Conservation (phyloP, 23 tunicate species). For the Botrylloides violaceus region DNA sequence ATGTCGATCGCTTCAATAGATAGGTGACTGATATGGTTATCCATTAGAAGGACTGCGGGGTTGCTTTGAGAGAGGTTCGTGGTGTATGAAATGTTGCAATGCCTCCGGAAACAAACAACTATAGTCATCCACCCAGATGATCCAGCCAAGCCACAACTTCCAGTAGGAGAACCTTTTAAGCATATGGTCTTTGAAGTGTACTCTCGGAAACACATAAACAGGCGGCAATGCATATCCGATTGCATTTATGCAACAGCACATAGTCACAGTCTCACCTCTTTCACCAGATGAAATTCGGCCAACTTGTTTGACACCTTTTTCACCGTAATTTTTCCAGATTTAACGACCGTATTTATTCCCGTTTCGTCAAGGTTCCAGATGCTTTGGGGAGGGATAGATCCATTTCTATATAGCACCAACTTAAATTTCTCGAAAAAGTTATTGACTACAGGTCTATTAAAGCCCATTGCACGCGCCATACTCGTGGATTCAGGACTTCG, state of each 20-base stretch:
- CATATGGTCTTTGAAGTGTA: conserved; percentile 8
- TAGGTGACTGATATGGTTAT: conserved; percentile 33
- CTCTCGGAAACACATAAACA: conserved; percentile 24
- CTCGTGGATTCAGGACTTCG: conserved; percentile 38
- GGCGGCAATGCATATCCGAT: conserved; percentile 22
- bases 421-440: conserved; percentile 22
- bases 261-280: conserved; percentile 29
- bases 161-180: neutral
- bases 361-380: conserved; percentile 40
- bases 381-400: conserved; percentile 7
- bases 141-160: conserved; percentile 1
- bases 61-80: conserved; percentile 12
- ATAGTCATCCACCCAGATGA: neutral
- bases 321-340: conserved; percentile 17
- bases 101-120: conserved; percentile 34
- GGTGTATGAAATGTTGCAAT: conserved; percentile 20
- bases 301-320: conserved; percentile 24
- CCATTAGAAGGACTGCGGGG: conserved; percentile 17
- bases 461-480: conserved; percentile 32
- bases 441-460: conserved; percentile 18
- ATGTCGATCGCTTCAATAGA: conserved; percentile 29
- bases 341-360: conserved; percentile 24
- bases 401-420: neutral
- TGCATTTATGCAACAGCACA: conserved; percentile 31
- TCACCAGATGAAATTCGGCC: conserved; percentile 29